Percentiles rank a stretch among this genome's conserved stretches.
Evolutionary conservation across 92 coral and sea anemone genomes (phyloP).

Genomic region (Siderastrea siderea): DNA sequence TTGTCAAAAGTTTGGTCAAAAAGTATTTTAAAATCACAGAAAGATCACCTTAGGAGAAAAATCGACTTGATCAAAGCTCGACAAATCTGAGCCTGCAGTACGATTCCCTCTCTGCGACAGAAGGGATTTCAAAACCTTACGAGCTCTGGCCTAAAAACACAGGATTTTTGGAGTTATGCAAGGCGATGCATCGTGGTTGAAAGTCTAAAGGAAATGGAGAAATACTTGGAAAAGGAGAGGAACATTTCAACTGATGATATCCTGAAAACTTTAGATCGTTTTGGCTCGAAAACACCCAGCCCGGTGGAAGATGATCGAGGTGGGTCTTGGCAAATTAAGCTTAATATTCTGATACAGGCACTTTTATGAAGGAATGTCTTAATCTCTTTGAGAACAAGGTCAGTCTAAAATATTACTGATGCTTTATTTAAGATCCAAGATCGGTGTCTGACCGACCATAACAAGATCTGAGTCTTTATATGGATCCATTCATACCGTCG

Average conservation of each 20-base stretch:
- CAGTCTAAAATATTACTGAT: neutral
- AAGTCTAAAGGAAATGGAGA: slow-evolving; percentile 62
- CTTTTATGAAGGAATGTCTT: neutral
- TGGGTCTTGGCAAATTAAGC: neutral
- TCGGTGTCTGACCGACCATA: too few relatives aligned
- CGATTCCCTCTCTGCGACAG: neutral
- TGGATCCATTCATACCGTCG: too few relatives aligned
- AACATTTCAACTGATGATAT: slow-evolving; percentile 73
- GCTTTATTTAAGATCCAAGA: too few relatives aligned
- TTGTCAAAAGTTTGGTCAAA: too few relatives aligned
- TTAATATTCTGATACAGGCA: too few relatives aligned
- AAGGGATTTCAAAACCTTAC: neutral
- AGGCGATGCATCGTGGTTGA: neutral
- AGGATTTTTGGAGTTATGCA: neutral
- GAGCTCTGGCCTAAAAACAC: neutral
- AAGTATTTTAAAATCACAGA: too few relatives aligned
- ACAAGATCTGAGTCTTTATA: too few relatives aligned
- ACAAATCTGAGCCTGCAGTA: slow-evolving; percentile 4
- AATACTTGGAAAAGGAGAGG: slow-evolving; percentile 14
- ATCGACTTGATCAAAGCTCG: neutral
- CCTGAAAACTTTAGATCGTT: slow-evolving; percentile 67
- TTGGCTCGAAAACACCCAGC: slow-evolving; percentile 61
- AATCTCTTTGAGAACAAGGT: neutral
- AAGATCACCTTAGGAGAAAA: neutral
- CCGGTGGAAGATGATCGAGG: slow-evolving; percentile 37